These are phyloP conservation scores for Trichopria drosophilae DNA, from an alignment of 2,888 invertebrate species.

Conservation along the genomic window DNA sequence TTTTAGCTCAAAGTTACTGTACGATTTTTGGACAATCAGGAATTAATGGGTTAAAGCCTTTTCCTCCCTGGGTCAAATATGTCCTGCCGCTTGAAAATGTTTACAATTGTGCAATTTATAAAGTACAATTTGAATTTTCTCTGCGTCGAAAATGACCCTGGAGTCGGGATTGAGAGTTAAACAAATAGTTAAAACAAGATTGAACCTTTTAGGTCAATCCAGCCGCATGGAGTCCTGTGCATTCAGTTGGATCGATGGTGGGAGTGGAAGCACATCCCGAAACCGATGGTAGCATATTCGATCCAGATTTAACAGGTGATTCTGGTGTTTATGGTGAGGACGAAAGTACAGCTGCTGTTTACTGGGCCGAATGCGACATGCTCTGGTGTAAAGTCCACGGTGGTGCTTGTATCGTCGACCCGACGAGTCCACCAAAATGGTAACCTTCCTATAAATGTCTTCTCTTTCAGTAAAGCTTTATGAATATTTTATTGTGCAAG, in stretches of 20 bases:
- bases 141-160: too few species aligned
- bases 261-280: constrained; percentile 86
- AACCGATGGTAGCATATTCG: constrained; percentile 79
- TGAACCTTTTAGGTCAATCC: constrained; percentile 63
- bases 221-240: constrained; percentile 85
- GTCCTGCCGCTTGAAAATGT: too few species aligned
- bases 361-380: constrained; percentile 80
- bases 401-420: constrained; percentile 77
- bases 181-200: not conserved
- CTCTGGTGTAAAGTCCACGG: constrained; percentile 81
- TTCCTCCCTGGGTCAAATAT: too few species aligned
- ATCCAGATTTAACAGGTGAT: constrained; percentile 70
- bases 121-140: too few species aligned
- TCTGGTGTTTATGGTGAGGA: constrained; percentile 82
- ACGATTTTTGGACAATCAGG: too few species aligned
- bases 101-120: too few species aligned
- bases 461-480: not conserved
- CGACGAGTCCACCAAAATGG: constrained; percentile 79
- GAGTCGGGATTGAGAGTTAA: too few species aligned
- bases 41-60: too few species aligned
- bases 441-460: constrained; percentile 42
- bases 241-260: constrained; percentile 80
- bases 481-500: not conserved
- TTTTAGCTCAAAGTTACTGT: too few species aligned
- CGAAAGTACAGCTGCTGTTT: constrained; percentile 70